Evolutionary conservation across 2,113 vertebrate species (phyloP).

Genomic region (Origma solitaria): DNA sequence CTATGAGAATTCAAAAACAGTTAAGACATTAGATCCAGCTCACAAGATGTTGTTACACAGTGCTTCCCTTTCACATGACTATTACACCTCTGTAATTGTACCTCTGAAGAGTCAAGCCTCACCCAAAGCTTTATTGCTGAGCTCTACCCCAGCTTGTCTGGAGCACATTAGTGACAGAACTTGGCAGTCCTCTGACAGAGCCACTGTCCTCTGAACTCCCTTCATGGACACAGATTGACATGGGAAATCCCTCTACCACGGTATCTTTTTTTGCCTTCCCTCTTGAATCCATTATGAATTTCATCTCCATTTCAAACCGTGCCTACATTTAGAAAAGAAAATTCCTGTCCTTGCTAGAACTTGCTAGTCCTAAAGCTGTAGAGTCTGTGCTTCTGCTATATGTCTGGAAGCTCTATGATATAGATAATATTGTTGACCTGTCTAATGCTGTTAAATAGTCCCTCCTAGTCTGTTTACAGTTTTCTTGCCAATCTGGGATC

Average conservation of each 20-base stretch:
- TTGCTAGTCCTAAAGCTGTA: background rate
- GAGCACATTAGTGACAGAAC: background rate
- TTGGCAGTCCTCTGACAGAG: background rate
- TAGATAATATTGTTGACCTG: slow-evolving; percentile 59
- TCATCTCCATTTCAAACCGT: background rate
- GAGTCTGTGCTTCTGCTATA: background rate
- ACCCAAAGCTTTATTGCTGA: background rate
- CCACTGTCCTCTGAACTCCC: background rate
- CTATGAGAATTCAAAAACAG: background rate
- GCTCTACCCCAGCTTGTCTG: background rate
- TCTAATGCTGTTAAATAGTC: slow-evolving; percentile 62
- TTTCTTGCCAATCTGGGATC: slow-evolving; percentile 57
- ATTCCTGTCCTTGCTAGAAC: background rate
- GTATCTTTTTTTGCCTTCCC: background rate
- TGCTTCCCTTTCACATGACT: background rate
- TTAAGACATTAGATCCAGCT: background rate
- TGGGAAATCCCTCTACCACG: background rate
- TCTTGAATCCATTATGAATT: slow-evolving; percentile 4
- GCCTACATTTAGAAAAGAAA: background rate
- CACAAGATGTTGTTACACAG: background rate
- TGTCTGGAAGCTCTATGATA: slow-evolving; percentile 28
- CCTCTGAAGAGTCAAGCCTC: background rate
- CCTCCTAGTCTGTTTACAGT: slow-evolving; percentile 61
- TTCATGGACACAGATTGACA: background rate
- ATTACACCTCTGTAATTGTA: background rate